Evolutionary conservation across 2,888 invertebrate species (phyloP), one percentile per base, ranked within the genome.

Genomic region (Cataglyphis albicans): DNA sequence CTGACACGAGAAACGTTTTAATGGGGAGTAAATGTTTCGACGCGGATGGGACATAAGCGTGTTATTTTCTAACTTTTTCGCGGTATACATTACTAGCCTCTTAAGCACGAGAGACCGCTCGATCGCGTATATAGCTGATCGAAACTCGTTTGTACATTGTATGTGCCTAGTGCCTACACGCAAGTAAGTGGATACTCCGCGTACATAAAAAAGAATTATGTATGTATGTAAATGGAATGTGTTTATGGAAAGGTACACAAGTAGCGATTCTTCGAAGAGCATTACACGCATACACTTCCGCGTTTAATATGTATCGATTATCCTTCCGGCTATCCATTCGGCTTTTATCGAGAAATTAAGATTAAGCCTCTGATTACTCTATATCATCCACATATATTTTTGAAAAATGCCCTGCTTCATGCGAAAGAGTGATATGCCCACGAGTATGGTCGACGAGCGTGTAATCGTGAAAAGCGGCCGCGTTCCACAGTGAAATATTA

Each of bases 401-500:
- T 21, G 32, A 3, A 52, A n/a, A 52, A 52, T n/a, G n/a, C 52
- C 6, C 32, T 0, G 52, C 52, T 35, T 74, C n/a, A 21, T n/a
- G 38, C 4, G n/a, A 21, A 25, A 21, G 52, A 57, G 29, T 21
- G 29, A 57, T 41, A 41, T 44, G 68, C 12, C 41, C 10, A 68
- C 15, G 29, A 76, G n/a, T 68, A 57, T 3, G 10, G n/a, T 68
- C 41, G 76, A 57, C 55, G 52, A n/a, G 52, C 25, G 29, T 38
- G 48, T 75, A 75, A 75, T 65, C 52, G 57, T 57, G 68, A 68
- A 78, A 68, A 78, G 57, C 57, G 41, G 32, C 68, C 70, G 70
- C 67, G 76, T 78, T 68, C 38, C 67, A 78, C 68, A 82, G 52
- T 82, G 78, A 82, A 82, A 82, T 82, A 82, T 82, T 78, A 68